A percentile compares a stretch with the other conserved stretches of the same genome.
Conservation (phyloP, 2,888 invertebrate species). For the Polyommatus iphigenia region DNA sequence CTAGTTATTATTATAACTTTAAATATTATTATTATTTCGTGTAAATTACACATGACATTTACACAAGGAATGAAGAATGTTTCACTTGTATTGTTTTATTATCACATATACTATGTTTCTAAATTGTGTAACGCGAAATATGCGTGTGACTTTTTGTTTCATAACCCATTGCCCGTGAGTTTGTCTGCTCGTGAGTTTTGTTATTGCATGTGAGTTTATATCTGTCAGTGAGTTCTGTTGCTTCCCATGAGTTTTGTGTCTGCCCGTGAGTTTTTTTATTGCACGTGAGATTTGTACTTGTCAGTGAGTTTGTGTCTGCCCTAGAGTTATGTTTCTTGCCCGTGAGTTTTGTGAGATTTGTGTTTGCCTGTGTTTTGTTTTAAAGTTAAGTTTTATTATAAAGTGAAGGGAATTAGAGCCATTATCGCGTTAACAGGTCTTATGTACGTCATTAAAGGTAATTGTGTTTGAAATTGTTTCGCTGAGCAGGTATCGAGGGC, state of each 20-base stretch:
- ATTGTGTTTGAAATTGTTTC: conserved; percentile 13
- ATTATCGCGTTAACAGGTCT: conserved; percentile 8
- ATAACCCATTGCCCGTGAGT: conserved; percentile 1
- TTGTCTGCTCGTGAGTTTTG: neutral
- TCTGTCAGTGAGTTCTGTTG: neutral
- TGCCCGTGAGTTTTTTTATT: neutral
- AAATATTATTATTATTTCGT: neutral
- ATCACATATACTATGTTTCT: conserved; percentile 4
- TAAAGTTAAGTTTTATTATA: neutral
- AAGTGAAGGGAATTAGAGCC: neutral
- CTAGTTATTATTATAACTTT: neutral
- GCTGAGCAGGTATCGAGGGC: neutral
- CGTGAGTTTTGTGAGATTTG: neutral
- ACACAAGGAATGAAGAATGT: neutral
- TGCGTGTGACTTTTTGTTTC: conserved; percentile 4
- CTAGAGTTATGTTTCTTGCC: neutral
- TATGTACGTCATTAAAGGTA: conserved; percentile 9
- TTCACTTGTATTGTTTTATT: conserved; percentile 1
- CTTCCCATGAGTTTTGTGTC: too few species aligned
- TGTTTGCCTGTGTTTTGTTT: neutral
- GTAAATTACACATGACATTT: conserved; percentile 3
- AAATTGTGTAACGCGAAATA: conserved; percentile 4
- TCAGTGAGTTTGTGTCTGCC: neutral
- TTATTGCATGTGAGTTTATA: neutral
- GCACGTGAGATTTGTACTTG: neutral